Conservation (phyloP, 2,888 invertebrate species). For the Ypsolopha sequella region DNA sequence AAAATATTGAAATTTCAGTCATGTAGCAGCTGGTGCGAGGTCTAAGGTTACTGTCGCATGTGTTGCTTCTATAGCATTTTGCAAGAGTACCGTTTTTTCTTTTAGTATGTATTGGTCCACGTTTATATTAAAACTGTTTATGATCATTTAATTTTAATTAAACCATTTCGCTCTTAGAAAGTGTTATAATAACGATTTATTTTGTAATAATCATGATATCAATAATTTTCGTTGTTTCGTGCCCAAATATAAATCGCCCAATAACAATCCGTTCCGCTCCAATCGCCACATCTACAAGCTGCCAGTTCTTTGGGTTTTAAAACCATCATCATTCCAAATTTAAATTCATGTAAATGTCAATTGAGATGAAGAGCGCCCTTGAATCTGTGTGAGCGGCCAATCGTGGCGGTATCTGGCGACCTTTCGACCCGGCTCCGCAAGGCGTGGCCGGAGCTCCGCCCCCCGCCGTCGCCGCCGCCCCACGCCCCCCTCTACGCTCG, state of each 20-base stretch:
- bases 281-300: too few relatives aligned
- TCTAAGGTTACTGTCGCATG: slow-evolving; percentile 58
- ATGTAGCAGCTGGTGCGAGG: slow-evolving; percentile 45
- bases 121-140: too few relatives aligned
- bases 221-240: too few relatives aligned
- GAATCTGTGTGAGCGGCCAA: slow-evolving; percentile 20
- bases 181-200: too few relatives aligned
- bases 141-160: too few relatives aligned
- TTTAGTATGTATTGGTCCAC: too few relatives aligned
- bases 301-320: too few relatives aligned
- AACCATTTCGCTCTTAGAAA: too few relatives aligned
- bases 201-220: too few relatives aligned
- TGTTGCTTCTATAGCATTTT: slow-evolving; percentile 12
- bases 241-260: too few relatives aligned
- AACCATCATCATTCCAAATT: not conserved
- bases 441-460: slow-evolving; percentile 62
- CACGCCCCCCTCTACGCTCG: slow-evolving; percentile 28
- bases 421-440: slow-evolving; percentile 57
- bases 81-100: not conserved
- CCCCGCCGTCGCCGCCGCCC: slow-evolving; percentile 37
- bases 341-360: not conserved
- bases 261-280: too few relatives aligned
- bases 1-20: slow-evolving; percentile 28
- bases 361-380: not conserved
- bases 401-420: slow-evolving; percentile 34